A percentile compares a stretch with the other conserved stretches of the same genome.
Conservation (phyloP, 1,140 invertebrate genomes). For the Melipona quadrifasciata region DNA sequence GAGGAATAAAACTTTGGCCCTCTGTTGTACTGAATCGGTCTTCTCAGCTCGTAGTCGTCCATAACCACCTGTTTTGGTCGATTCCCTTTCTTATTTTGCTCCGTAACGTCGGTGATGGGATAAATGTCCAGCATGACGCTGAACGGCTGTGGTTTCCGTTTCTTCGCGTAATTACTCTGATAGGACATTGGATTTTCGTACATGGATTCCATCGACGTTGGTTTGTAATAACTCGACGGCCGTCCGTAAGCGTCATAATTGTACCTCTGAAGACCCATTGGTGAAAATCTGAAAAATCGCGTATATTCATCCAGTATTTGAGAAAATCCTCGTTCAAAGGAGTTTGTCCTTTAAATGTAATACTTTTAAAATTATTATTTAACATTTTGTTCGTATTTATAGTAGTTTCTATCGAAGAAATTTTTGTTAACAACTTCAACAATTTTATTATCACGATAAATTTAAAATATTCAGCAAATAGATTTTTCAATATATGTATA, state of each 20-base stretch:
- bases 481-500: no score
- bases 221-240: conserved; percentile 63
- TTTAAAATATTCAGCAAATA: background rate
- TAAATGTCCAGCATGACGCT: conserved; percentile 81
- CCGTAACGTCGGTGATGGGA: conserved; percentile 76
- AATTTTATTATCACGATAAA: background rate
- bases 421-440: background rate
- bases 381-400: background rate
- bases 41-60: conserved; percentile 71
- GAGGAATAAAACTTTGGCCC: conserved; percentile 59
- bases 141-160: conserved; percentile 77
- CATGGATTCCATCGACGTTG: conserved; percentile 35
- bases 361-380: background rate
- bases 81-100: conserved; percentile 71
- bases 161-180: conserved; percentile 60
- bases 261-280: conserved; percentile 72
- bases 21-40: conserved; percentile 65
- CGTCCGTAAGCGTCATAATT: conserved; percentile 69
- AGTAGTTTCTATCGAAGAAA: background rate
- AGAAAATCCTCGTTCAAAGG: background rate
- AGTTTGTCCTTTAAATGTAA: background rate
- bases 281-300: conserved; percentile 72
- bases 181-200: conserved; percentile 63
- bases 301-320: background rate
- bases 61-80: conserved; percentile 54